Evolutionary conservation across 2,113 vertebrate species (phyloP).

Genomic region (Apodemus sylvaticus): DNA sequence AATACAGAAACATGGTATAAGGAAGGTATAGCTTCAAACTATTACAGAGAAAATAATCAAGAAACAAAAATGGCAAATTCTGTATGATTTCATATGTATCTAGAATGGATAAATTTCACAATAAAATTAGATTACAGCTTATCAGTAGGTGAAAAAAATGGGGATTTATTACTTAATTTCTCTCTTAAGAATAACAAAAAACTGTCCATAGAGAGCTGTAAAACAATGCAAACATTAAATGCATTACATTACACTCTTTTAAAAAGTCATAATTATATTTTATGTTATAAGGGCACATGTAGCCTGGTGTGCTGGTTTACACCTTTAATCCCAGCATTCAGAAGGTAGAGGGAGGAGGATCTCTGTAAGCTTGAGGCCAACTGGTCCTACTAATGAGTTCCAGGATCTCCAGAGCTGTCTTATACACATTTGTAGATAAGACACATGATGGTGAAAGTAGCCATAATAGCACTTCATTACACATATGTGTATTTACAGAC

Average conservation of each 20-base stretch:
- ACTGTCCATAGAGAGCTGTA: not conserved
- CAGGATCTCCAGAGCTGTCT: not conserved
- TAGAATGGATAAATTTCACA: slow-evolving; percentile 1
- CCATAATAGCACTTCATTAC: not conserved
- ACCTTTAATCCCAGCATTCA: not conserved
- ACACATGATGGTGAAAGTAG: not conserved
- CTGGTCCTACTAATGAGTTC: not conserved
- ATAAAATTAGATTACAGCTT: not conserved
- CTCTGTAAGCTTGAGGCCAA: not conserved
- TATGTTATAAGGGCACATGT: not conserved
- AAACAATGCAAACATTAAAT: not conserved
- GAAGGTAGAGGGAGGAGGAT: not conserved
- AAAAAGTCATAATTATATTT: not conserved
- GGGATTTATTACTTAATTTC: not conserved
- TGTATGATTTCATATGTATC: not conserved
- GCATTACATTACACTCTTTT: not conserved
- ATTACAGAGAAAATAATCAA: not conserved
- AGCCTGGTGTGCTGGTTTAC: not conserved
- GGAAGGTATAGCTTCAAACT: not conserved
- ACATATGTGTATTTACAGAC: not conserved
- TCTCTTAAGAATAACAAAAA: not conserved
- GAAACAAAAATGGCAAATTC: not conserved
- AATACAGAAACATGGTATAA: not conserved
- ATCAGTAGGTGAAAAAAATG: not conserved
- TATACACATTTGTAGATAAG: not conserved